Evolutionary conservation across 2,113 vertebrate genomes (phyloP), one percentile per base, ranked within the genome.

Genomic region (Protomyctophum bolini): DNA sequence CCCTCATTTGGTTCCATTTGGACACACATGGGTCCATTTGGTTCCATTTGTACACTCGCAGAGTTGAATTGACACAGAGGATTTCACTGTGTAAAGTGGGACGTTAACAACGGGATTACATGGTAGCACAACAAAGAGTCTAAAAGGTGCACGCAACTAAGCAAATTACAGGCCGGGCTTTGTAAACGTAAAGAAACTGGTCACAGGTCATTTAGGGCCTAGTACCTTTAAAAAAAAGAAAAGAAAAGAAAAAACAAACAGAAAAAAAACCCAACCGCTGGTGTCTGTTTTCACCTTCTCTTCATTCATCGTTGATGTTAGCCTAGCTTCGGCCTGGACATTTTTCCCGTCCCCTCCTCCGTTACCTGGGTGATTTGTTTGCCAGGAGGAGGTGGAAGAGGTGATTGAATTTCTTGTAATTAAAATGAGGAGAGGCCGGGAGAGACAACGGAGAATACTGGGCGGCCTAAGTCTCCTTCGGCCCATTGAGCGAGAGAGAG

Each of bases 361-460:
- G 91, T 92, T 87, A 85, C 92, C 87, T 66, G 66, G 90, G 90
- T 73, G 89, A 92, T 86, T 71, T 71, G 78, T 86, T 71, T 71
- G 80, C 80, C 83, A 70, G 3, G n/a, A 77, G 64, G 62, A 77
- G 64, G 62, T 41, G 5, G 70, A 71, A 59, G 65, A 65, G 70
- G 68, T 68, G 86, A 91, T 91, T 90, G 83, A 85, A 87, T 90
- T 93, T 91, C 85, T 76, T 85, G 82, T 89, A 87, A 91, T 88
- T 88, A 88, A 89, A 90, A 88, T 85, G 85, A 89, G 79, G 84
- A 79, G 76, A 52, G 77, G 66, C 52, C n/a, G 2, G 63, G 65
- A 83, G 72, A 88, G 85, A 82, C 76, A 76, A 80, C 61, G 45
- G 72, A 78, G 79, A 86, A 90, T 86, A 91, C 92, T 89, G 77